Evolutionary conservation across 1,140 invertebrate genomes (phyloP), one percentile per base, ranked within the genome.

Genomic region (Cecropterus lyciades): DNA sequence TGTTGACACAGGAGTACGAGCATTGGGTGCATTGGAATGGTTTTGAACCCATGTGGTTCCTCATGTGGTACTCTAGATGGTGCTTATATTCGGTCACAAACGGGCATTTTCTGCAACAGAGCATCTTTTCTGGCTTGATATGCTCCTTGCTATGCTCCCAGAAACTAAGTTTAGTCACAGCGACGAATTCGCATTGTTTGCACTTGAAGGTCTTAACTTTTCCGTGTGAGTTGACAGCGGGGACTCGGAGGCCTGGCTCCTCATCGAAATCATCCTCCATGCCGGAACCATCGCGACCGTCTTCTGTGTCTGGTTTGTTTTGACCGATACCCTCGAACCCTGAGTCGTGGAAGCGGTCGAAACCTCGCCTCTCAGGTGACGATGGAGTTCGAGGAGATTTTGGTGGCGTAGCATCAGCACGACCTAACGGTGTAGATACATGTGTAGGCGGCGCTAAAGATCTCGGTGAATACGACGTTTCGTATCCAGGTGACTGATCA

Each of bases 51-150:
- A 96, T 95, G 86, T 99, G 99, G 85, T 99, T 99, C 6, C 98
- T 93, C 74, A 99, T 93, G 86, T 99, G 99, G 81, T 99, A 99
- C 79, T 99, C 98, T 10, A 99, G 89, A 78, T 99, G 99, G 85
- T 99, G 99, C 78, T 99, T 99, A 92, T 98, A 99, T 83, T 99
- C 98, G 0, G 99, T 99, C 0, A 99, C 98, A 85, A 99, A 99
- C 0, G 97, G 96, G 84, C 99, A 99, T 74, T 96, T 95, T 0
- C 96, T 95, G 77, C 99, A 99, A 27, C 95, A 95, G 0, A 99
- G 92, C 62, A 99, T 93, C 82, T 99, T 99, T 65, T 99, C 98
- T 0, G 95, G 94, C 72, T 98, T 98, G 67, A 99, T 99, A 91
- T 99, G 99, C 5, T 92, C 93, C 43, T 95, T 95, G n/a, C 94